Evolutionary conservation across 2,797 vertebrate species (phyloP).

Genomic region (Tokudaia muenninki): DNA sequence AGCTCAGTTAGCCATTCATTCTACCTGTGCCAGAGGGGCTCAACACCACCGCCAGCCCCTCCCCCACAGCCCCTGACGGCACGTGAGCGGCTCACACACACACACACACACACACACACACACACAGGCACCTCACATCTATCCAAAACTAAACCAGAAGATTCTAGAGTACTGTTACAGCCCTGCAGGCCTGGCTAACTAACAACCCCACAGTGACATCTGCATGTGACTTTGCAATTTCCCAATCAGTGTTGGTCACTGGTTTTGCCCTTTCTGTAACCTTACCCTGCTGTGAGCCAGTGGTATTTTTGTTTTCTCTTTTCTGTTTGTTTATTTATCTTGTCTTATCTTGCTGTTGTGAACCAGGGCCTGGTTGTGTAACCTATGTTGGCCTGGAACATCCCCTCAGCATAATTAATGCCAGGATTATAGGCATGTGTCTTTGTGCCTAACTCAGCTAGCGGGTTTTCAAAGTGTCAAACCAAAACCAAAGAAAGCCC

Average conservation of each 20-base stretch:
- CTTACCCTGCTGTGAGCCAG: background rate
- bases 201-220: conserved; percentile 33
- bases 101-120: background rate
- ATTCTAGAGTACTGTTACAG: conserved; percentile 42
- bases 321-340: background rate
- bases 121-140: background rate
- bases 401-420: background rate
- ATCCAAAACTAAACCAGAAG: conserved; percentile 61
- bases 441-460: background rate
- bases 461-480: background rate
- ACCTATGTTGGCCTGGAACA: too few relatives aligned
- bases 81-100: background rate
- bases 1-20: conserved; percentile 51
- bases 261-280: background rate
- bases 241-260: conserved; percentile 50
- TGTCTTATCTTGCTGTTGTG: background rate
- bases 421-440: background rate
- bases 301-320: background rate
- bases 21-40: conserved; percentile 60
- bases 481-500: conserved; percentile 22
- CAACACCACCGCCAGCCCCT: background rate
- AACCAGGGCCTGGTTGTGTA: background rate
- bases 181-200: conserved; percentile 24
- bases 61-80: background rate
- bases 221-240: conserved; percentile 29